These are phyloP conservation scores for Pyrrhosoma nymphula DNA, from an alignment of 2,888 invertebrate species.

Conservation along the genomic window DNA sequence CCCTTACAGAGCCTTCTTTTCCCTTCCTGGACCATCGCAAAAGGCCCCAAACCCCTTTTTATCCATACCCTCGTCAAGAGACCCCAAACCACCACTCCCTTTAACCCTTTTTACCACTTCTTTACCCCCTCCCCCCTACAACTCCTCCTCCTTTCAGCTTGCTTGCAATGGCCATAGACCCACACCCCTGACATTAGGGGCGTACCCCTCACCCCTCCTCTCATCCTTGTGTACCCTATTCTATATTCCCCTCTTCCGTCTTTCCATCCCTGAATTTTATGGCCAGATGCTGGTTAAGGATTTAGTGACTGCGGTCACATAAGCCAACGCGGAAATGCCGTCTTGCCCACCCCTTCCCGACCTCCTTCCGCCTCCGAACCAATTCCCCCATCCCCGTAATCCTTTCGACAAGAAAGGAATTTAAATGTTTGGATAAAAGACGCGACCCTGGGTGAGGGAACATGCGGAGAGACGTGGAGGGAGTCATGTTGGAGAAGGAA, in stretches of 20 bases:
- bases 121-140: not conserved
- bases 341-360: not conserved
- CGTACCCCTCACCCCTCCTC: not conserved
- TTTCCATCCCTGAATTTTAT: conserved; percentile 43
- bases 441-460: not conserved
- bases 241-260: not conserved
- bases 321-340: conserved; percentile 56
- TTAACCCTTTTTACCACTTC: not conserved
- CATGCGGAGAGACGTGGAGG: not conserved
- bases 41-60: not conserved
- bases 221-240: not conserved
- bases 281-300: conserved; percentile 59
- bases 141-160: not conserved
- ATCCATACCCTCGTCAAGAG: conserved; percentile 7
- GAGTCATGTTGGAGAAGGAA: not conserved
- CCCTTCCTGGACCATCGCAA: too few relatives aligned
- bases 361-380: not conserved
- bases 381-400: conserved; percentile 25
- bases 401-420: conserved; percentile 61
- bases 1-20: not conserved
- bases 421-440: conserved; percentile 63
- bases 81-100: not conserved
- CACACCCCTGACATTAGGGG: not conserved
- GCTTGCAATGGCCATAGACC: too few relatives aligned
- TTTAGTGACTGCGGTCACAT: conserved; percentile 65